Percentiles rank a stretch among this genome's conserved stretches.
Evolutionary conservation across 2,113 vertebrate species (phyloP).

Genomic region (Heptranchias perlo): DNA sequence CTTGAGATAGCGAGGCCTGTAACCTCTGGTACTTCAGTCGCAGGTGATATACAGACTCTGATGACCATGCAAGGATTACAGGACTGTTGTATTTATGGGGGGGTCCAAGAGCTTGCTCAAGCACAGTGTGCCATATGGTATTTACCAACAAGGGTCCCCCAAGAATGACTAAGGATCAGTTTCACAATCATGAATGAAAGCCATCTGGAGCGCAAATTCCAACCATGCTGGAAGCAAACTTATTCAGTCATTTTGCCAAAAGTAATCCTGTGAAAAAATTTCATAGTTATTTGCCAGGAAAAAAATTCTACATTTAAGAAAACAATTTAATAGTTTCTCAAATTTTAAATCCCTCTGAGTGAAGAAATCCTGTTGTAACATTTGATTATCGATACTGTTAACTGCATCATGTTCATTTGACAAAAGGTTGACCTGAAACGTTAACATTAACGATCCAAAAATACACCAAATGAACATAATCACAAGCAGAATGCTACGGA

Average conservation of each 20-base stretch:
- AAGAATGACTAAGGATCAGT: background rate
- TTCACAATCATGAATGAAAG: no score
- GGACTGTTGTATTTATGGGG: background rate
- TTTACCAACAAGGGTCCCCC: background rate
- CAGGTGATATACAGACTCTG: background rate
- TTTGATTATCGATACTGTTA: no score
- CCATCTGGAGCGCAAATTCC: background rate
- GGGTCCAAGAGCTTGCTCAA: background rate
- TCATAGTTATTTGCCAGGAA: background rate
- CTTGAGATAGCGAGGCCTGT: background rate
- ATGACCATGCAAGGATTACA: background rate
- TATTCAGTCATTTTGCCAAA: background rate
- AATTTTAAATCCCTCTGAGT: no score
- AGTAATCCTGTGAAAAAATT: background rate
- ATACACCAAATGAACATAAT: background rate
- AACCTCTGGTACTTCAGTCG: background rate
- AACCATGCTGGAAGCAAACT: background rate
- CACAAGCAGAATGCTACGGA: no score
- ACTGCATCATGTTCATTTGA: no score
- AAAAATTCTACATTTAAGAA: background rate
- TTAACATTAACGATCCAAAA: no score
- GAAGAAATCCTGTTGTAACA: no score
- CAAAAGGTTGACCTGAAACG: no score
- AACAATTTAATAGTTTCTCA: no score
- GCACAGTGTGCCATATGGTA: background rate